A percentile compares a stretch with the other conserved stretches of the same genome.
Evolutionary conservation across 2,888 invertebrate species (phyloP).

Genomic region (Tricholauxania praeusta): DNA sequence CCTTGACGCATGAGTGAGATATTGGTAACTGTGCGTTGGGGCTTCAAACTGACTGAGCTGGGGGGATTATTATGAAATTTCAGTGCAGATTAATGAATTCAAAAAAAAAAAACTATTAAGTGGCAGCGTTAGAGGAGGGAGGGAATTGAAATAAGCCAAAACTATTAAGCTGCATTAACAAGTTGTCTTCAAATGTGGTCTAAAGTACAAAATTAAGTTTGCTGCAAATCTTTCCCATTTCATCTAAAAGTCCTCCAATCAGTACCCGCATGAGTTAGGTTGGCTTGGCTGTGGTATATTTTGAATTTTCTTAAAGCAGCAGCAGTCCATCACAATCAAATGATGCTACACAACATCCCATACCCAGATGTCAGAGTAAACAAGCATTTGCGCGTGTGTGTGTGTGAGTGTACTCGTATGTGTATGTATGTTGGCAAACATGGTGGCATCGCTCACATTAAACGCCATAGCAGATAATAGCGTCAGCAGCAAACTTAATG

Average conservation of each 20-base stretch:
- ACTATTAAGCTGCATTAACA: not conserved
- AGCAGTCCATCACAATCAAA: too few relatives aligned
- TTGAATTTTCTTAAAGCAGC: too few relatives aligned
- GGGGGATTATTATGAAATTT: too few relatives aligned
- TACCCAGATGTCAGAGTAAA: not conserved
- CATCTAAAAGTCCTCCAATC: too few relatives aligned
- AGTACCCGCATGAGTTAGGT: too few relatives aligned
- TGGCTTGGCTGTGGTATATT: too few relatives aligned
- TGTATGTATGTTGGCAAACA: slow-evolving; percentile 2
- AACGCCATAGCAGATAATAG: slow-evolving; percentile 49
- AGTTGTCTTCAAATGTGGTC: not conserved
- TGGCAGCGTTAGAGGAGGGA: not conserved
- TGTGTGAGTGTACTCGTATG: not conserved
- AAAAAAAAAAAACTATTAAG: not conserved
- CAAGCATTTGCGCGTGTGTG: not conserved
- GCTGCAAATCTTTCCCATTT: too few relatives aligned
- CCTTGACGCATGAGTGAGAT: not conserved
- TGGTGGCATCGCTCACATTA: slow-evolving; percentile 4
- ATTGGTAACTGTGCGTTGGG: slow-evolving; percentile 7
- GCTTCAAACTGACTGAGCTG: not conserved
- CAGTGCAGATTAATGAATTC: not conserved
- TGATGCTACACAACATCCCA: too few relatives aligned
- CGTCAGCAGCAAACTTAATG: slow-evolving; percentile 57
- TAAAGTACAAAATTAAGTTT: too few relatives aligned
- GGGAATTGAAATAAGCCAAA: not conserved